These are phyloP conservation scores for Onthophagus sagittarius DNA, from an alignment of 2,888 invertebrate species.

Conservation along the genomic window DNA sequence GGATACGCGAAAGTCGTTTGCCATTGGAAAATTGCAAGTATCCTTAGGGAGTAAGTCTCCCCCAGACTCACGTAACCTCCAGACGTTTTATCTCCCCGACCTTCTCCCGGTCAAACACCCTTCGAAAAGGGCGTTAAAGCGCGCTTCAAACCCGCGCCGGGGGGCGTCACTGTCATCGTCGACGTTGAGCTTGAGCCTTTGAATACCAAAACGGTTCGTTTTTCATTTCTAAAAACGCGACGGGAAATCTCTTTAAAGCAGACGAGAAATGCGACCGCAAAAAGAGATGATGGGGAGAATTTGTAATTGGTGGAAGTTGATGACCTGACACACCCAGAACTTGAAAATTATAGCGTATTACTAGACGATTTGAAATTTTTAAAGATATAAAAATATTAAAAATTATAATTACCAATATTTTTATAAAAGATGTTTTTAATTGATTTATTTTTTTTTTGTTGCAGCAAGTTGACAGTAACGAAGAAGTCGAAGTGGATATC, in stretches of 20 bases:
- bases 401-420: too few relatives aligned
- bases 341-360: too few relatives aligned
- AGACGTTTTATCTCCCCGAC: neutral
- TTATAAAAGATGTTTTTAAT: too few relatives aligned
- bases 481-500: slow-evolving; percentile 87
- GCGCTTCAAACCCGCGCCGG: neutral
- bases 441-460: slow-evolving; percentile 34
- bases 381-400: too few relatives aligned
- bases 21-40: neutral
- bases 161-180: neutral
- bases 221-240: neutral
- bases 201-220: neutral
- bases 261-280: neutral
- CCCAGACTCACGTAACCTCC: neutral
- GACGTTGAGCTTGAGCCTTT: neutral
- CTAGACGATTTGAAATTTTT: too few relatives aligned
- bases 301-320: neutral
- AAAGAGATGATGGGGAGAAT: neutral
- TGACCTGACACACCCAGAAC: neutral
- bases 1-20: neutral
- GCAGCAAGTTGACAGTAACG: slow-evolving; percentile 51
- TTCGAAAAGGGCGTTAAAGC: neutral
- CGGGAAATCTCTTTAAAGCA: neutral
- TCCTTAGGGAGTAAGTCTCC: neutral
- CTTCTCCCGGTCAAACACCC: slow-evolving; percentile 4